Base-by-base conservation (phyloP, 2,113 vertebrate genomes). In the Xenopus laevis region DNA sequence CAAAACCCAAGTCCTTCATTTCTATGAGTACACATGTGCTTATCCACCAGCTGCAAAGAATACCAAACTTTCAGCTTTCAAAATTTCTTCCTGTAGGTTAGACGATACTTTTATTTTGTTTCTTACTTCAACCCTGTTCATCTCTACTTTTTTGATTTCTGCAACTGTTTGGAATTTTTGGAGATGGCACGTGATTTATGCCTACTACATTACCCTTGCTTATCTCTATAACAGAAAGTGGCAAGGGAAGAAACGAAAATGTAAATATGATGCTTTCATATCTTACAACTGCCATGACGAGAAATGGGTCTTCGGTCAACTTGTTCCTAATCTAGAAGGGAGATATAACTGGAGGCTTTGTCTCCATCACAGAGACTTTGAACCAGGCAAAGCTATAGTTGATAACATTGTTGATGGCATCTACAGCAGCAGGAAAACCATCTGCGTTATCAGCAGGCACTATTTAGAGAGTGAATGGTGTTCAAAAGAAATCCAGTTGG, bases 331-430 rank as follows among this genome's bases (percentile, higher is more conserved):
- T 68, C 81, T 93, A 78, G 91, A 93, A 72, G 79, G 75, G 9
- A 80, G 86, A 17, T 88, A 91, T 45, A 84, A 86, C 20, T 89
- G 88, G 90, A 91, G 30, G 21, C 60, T 92, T 71, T 92, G 91
- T 79, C 84, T 92, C 72, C 90, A 92, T 80, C 89, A 92, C 63
- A 79, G 89, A 53, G 91, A 92, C 82, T 92, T 92, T 55, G 81
- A 89, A 78, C 90, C 90, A 79, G 89, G 91, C 6, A 89, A 69
- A 57, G 59, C 84, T 15, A 91, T 92, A 75, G 77, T 91, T 8
- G 88, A 92, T 10, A 92, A 91, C 71, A 92, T 92, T 4, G 82
- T 87, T 16, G 88, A 90, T 1, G 85, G 86, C 71, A 92, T 91
- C 50, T 92, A 91, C 30, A 82, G 78, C 18, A 91, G 89, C 81